phyloP scores from a whole-genome alignment of 1,140 invertebrate species.

The Drosophila melanica region DNA sequence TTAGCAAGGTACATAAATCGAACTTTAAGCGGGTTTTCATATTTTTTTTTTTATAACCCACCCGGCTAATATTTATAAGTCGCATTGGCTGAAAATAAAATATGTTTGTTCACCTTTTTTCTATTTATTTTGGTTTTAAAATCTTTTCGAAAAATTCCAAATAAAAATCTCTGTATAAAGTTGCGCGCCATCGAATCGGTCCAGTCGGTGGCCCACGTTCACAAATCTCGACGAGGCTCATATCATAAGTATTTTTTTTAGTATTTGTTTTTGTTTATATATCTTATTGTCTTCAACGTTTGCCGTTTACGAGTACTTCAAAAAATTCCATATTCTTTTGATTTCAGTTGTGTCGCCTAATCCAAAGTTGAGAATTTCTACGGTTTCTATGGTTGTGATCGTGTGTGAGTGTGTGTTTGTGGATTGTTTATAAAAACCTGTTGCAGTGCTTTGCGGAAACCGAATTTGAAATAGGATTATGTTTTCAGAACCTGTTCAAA shows the following conservation, averaged over 20 bases:
- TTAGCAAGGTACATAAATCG: conserved; percentile 44
- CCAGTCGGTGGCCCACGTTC: conserved; percentile 43
- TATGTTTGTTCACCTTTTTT: background rate
- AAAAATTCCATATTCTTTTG: conserved; percentile 59
- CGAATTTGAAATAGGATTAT: conserved; percentile 49
- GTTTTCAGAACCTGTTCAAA: conserved; percentile 2
- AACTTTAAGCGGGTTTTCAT: conserved; percentile 8
- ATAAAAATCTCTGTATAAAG: conserved; percentile 40
- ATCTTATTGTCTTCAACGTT: conserved; percentile 77
- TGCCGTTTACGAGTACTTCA: conserved; percentile 54
- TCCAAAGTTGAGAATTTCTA: conserved; percentile 36
- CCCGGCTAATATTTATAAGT: background rate
- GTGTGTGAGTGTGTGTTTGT: background rate
- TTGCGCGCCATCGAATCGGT: conserved; percentile 31
- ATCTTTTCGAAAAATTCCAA: conserved; percentile 4
- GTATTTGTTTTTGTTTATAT: conserved; percentile 41
- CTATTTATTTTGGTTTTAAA: background rate
- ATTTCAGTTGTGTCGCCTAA: conserved; percentile 35
- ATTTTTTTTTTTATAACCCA: background rate
- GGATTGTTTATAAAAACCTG: conserved; percentile 34
- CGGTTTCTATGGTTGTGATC: background rate
- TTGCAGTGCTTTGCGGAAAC: conserved; percentile 55
- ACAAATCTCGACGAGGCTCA: conserved; percentile 47
- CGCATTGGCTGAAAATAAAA: conserved; percentile 5
- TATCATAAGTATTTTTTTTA: conserved; percentile 62